Base-by-base conservation (phyloP, 2,797 vertebrate genomes). In the Sphaeramia orbicularis region DNA sequence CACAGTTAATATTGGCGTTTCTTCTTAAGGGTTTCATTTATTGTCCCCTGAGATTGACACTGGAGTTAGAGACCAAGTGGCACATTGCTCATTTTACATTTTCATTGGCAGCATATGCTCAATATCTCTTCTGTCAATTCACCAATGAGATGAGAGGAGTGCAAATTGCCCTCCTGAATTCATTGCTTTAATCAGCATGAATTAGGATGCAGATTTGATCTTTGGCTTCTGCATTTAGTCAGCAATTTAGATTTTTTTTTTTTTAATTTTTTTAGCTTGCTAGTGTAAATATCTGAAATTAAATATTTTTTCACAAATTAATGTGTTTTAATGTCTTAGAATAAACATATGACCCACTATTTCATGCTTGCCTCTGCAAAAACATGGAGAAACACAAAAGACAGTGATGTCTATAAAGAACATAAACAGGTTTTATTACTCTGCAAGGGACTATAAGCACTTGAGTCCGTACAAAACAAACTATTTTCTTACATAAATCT, bases 141-240 rank as follows among this genome's bases (percentile, higher is more conserved):
- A 65, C 59, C 15, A 58, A 59, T 76, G 60, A 89, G 83, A 87
- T 85, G 68, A 88, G 85, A 87, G 55, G 44, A 74, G 76, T 77
- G 78, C 71, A 90, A 89, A 87, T 88, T 55, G 54, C 74, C 16
- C 62, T 45, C 30, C 47, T 76, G 72, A 76, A 88, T 64, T 61
- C 60, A 37, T 57, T 32, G 63, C 80, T 87, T 90, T 85, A 83
- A 87, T 88, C 66, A 83, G 75, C 43, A 58, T 59, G 71, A 76
- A 83, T 87, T 27, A 40, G 71, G 45, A 83, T 81, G 78, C 80
- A 85, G 55, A 86, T 88, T 76, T 78, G 50, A 83, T 84, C 21
- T 65, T 32, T 71, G 70, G 71, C 54, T 79, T 80, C 7, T 72
- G 51, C 37, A 68, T 83, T 81, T 55, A 69, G 51, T 48, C 10